These are phyloP conservation scores for Gymnocypris eckloni DNA, from an alignment of 2,797 vertebrate species.

Conservation along the genomic window DNA sequence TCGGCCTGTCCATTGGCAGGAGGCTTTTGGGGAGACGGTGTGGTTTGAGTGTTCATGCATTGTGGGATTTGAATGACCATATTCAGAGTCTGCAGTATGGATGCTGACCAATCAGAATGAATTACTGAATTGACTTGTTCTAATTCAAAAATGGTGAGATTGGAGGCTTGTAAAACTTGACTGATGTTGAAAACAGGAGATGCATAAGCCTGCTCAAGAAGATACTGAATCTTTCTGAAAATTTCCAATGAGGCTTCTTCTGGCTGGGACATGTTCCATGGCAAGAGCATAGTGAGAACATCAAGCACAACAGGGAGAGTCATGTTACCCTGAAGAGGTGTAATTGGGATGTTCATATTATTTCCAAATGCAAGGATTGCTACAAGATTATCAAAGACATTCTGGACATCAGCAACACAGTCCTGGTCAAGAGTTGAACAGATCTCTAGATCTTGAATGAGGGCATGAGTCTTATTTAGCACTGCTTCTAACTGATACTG, in stretches of 20 bases:
- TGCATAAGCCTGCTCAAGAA: slow-evolving; percentile 66
- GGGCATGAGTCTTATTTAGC: slow-evolving; percentile 64
- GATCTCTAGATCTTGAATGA: slow-evolving; percentile 63
- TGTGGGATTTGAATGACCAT: slow-evolving; percentile 56
- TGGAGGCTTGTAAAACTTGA: slow-evolving; percentile 68
- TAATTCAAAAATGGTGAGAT: slow-evolving; percentile 73
- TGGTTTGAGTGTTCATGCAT: slow-evolving; percentile 68
- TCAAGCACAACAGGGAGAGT: slow-evolving; percentile 61
- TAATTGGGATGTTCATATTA: slow-evolving; percentile 57
- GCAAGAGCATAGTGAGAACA: slow-evolving; percentile 69
- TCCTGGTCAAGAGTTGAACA: slow-evolving; percentile 65
- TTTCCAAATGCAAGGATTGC: slow-evolving; percentile 50
- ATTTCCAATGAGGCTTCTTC: slow-evolving; percentile 51
- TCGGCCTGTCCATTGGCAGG: slow-evolving; percentile 29
- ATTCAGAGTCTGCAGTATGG: slow-evolving; percentile 64
- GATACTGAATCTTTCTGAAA: slow-evolving; percentile 64
- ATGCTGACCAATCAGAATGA: slow-evolving; percentile 46
- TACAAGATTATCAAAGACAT: slow-evolving; percentile 64
- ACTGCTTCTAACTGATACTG: slow-evolving; percentile 61
- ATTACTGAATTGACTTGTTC: slow-evolving; percentile 61
- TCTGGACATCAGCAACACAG: slow-evolving; percentile 67
- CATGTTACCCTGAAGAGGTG: slow-evolving; percentile 28
- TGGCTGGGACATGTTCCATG: slow-evolving; percentile 52
- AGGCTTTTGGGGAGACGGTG: not conserved
- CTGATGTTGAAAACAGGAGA: slow-evolving; percentile 68